These are phyloP conservation scores for Pseudolycoriella hygida DNA, from an alignment of 2,888 invertebrate species.

Conservation along the genomic window DNA sequence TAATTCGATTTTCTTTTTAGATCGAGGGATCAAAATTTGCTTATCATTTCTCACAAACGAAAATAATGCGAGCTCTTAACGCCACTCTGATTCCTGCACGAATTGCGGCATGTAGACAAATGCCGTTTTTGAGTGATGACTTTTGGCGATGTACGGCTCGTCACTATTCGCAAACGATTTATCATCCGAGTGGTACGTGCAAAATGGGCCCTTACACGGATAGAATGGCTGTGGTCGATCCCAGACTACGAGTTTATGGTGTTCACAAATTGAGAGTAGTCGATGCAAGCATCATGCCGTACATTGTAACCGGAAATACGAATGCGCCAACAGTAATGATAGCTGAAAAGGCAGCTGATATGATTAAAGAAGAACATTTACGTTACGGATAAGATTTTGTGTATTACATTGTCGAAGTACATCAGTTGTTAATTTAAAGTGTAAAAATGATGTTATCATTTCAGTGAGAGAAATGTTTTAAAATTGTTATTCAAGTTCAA, in stretches of 20 bases:
- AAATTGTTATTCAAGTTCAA: too few species aligned
- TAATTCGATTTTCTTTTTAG: constrained; percentile 23
- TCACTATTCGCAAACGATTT: constrained; percentile 61
- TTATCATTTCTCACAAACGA: constrained; percentile 39
- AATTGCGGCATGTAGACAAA: constrained; percentile 45
- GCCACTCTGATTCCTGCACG: constrained; percentile 42
- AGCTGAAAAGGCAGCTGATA: constrained; percentile 63
- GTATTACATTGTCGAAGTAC: neutral
- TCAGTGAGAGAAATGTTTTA: too few species aligned
- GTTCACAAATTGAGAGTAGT: constrained; percentile 50
- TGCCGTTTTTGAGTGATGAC: constrained; percentile 46
- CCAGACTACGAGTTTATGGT: constrained; percentile 48
- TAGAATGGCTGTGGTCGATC: constrained; percentile 51
- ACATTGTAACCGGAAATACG: constrained; percentile 60
- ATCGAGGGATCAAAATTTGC: constrained; percentile 58
- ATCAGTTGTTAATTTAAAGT: neutral
- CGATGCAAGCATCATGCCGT: constrained; percentile 73
- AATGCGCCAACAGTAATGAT: constrained; percentile 74
- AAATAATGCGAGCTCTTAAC: constrained; percentile 40
- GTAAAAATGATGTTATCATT: neutral
- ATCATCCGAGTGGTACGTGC: constrained; percentile 66
- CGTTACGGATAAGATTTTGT: constrained; percentile 9
- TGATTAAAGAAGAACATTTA: constrained; percentile 59
- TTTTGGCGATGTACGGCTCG: constrained; percentile 62
- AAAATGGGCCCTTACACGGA: constrained; percentile 51